Evolutionary conservation across 2,888 invertebrate genomes (phyloP).

Genomic region (Geophilus truncorum): DNA sequence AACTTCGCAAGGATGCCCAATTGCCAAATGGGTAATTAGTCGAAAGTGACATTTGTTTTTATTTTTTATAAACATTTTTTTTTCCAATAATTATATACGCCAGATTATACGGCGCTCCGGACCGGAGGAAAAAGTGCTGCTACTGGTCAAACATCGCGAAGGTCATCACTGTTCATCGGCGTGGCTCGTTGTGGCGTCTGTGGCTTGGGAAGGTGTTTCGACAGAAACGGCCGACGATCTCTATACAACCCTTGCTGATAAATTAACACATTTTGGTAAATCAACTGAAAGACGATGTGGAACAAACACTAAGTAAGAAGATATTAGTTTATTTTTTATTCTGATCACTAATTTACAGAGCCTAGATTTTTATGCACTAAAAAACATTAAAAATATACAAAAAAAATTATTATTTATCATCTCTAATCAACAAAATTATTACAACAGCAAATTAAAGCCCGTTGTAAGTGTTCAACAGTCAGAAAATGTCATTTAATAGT

Average conservation of each 20-base stretch:
- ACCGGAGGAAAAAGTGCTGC: constrained; percentile 80
- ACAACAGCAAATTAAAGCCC: too few species aligned
- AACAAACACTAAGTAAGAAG: constrained; percentile 48
- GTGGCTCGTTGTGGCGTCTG: constrained; percentile 83
- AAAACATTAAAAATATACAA: too few species aligned
- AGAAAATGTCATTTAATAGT: too few species aligned
- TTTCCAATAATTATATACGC: too few species aligned
- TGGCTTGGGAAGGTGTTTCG: constrained; percentile 92
- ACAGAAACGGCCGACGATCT: constrained; percentile 76
- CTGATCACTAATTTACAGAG: too few species aligned
- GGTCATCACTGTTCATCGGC: constrained; percentile 78
- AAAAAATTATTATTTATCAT: too few species aligned
- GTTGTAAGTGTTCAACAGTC: too few species aligned
- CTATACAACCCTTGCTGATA: constrained; percentile 75
- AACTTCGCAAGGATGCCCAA: constrained; percentile 88
- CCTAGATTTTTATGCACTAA: too few species aligned
- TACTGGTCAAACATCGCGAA: constrained; percentile 78
- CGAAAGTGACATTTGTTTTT: too few species aligned
- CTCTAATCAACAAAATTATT: too few species aligned
- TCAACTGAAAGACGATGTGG: constrained; percentile 52
- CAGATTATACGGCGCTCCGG: constrained; percentile 81
- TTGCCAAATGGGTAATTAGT: constrained; percentile 98
- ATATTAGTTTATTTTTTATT: too few species aligned
- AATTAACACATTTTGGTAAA: constrained; percentile 60
- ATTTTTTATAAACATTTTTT: too few species aligned